Base-by-base conservation (phyloP, 2,888 invertebrate species). In the Exephanes ischioxanthus region DNA sequence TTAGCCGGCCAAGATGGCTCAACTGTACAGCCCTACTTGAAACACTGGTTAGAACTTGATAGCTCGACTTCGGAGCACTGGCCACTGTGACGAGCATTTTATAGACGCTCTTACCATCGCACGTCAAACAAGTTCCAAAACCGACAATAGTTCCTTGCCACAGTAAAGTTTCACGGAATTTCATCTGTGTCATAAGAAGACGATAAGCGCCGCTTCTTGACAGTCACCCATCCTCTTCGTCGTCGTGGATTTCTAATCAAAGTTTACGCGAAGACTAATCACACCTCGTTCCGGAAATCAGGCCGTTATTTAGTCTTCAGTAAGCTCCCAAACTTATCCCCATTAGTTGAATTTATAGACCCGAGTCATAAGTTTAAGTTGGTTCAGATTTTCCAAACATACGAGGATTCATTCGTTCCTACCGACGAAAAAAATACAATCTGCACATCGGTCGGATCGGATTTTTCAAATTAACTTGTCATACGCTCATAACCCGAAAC, bases 91-190 rank as follows among this genome's bases (percentile, higher is more conserved):
- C 22, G 1, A 22, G 22, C 22, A 22, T 22, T 22, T 22, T 22
- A 22, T 22, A 22, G 22, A 22, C 22, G n/a, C n/a, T n/a, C n/a
- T n/a, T n/a, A n/a, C n/a, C n/a, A n/a, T n/a, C n/a, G 11, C 2
- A 41, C n/a, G 3, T 53, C 1, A 53, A 19, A 53, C 1, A n/a
- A 53, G 4, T n/a, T 53, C 19, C 3, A n/a, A 53, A 53, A 16
- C 3, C 19, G n/a, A 53, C 53, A 19, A 19, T 53, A 33, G 14
- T 58, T 70, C 55, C 63, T 30, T 33, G 6, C 11, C 19, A 7
- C 3, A 26, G 30, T 22, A 1, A 30, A 16, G 16, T 61, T 9
- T 26, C 26, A 26, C 71, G 51, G 88, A 87, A 88, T 33, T 72
- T 37, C 37, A 72, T 72, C 55, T 11, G 19, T 53, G 37, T 37